Base-by-base conservation (phyloP, 2,797 vertebrate species). In the Coendou prehensilis region DNA sequence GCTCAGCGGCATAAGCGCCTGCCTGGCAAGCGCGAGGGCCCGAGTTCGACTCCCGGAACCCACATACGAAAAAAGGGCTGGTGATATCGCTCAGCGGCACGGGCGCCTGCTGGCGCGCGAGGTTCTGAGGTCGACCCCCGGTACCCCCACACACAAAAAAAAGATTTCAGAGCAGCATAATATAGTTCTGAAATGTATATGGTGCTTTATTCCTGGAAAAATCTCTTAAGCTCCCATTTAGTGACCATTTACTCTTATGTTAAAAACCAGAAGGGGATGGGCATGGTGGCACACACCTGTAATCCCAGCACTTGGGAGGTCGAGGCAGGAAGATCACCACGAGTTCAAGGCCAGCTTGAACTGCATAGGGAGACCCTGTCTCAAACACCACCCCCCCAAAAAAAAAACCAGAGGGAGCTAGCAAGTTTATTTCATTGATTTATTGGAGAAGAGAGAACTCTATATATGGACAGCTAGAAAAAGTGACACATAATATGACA, bases 181-280 rank as follows among this genome's bases (percentile, higher is more conserved):
- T 20, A 26, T 90, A 82, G 20, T 89, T 87, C 33, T 93, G 87
- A 97, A 91, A 30, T n/a, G 18, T 8, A 10, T 86, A 50, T 28
- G 26, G 71, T 59, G 54, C 71, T 91, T 96, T 56, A 82, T 93
- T 88, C 37, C 47, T 69, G 18, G 69, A 2, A 71, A 83, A 52
- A 17, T 85, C 3, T 71, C 4, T 52, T 57, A 57, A 73, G 47
- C n/a, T 90, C 20, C 37, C 79, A 13, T 91, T 91, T 86, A 80
- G 41, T 97, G 33, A 37, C 71, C 73, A 22, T 94, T 93, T 94
- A 83, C 50, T 33, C 61, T 95, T 85, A 80, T 2, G n/a, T 76
- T 95, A 89, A 83, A 93, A 91, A 81, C 75, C 23, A 81, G 71
- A 47, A 75, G 73, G 45, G n/a, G 64, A 33, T 67, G 64, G 33